Evolutionary conservation across 2,888 invertebrate species (phyloP), one percentile per base, ranked within the genome.

Genomic region (Phengaris arion): DNA sequence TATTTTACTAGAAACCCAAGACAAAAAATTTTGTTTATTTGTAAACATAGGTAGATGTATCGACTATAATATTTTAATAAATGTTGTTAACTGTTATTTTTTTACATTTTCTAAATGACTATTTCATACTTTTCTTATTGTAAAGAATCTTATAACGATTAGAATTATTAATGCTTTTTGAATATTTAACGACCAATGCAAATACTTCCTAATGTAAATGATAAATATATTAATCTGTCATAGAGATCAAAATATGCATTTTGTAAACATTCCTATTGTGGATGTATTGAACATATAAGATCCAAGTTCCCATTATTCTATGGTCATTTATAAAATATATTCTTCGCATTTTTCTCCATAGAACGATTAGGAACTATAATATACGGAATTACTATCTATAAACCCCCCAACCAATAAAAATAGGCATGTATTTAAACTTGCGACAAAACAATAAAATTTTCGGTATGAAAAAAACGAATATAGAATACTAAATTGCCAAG

Each of bases 81-180:
- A 74, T 76, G 76, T 77, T 78, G 78, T 80, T 83, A 81, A 79
- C 83, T 83, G 81, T 83, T 82, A 79, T 75, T 78, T 76, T 81
- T 81, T 81, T 81, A 79, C 76, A 79, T 77, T 79, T 80, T 79
- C 68, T 79, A 76, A 77, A 72, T 72, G 72, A 72, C 72, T 72
- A 72, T 72, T 72, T 72, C 72, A 72, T 72, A 72, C 72, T 13
- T 69, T 69, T 73, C 68, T 73, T 76, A 54, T 51, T 74, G 76
- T 74, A 74, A 64, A 52, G 15, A 72, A 72, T 72, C 72, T 72
- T 72, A 35, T 72, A 35, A 72, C 72, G 52, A 54, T 52, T 72
- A 72, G 72, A 72, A 12, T 72, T 35, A 72, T 72, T 45, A 54
- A 72, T 52, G 52, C 72, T 54, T 72, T 72, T 72, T 72, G 54